Percentiles rank a stretch among this genome's conserved stretches.
phyloP scores from a whole-genome alignment of 2,797 vertebrate genomes.

The Peromyscus melanophrys region DNA sequence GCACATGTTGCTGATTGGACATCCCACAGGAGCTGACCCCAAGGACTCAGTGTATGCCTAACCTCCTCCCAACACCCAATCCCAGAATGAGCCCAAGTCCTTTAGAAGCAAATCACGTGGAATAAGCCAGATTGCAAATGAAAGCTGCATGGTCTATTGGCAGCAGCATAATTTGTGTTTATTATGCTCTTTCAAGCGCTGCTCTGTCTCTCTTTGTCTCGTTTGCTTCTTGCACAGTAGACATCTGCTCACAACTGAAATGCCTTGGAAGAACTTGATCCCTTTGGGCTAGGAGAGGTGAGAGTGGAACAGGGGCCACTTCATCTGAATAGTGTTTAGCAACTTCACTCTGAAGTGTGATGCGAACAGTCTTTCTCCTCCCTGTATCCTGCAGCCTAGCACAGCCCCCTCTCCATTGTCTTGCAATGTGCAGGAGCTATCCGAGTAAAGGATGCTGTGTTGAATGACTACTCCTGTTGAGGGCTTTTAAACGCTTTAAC shows the following conservation, averaged over 20 bases:
- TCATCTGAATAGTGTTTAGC: slow-evolving; percentile 39
- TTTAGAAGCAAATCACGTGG: slow-evolving; percentile 76
- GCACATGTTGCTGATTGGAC: neutral
- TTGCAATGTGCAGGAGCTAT: slow-evolving; percentile 78
- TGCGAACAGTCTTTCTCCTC: slow-evolving; percentile 52
- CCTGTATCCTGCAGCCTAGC: slow-evolving; percentile 13
- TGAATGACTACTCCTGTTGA: slow-evolving; percentile 86
- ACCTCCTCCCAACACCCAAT: neutral
- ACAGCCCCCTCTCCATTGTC: slow-evolving; percentile 25
- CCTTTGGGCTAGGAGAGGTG: slow-evolving; percentile 46
- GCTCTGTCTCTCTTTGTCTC: slow-evolving; percentile 69
- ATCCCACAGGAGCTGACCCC: neutral
- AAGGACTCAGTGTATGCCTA: neutral
- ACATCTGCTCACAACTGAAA: slow-evolving; percentile 66
- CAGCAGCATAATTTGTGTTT: slow-evolving; percentile 59
- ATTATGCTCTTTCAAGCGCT: slow-evolving; percentile 66
- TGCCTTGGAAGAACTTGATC: slow-evolving; percentile 50
- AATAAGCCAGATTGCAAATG: slow-evolving; percentile 77
- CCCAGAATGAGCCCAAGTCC: slow-evolving; percentile 61
- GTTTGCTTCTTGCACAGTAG: slow-evolving; percentile 62
- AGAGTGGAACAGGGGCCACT: slow-evolving; percentile 43
- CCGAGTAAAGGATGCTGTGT: slow-evolving; percentile 84
- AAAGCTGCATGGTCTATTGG: neutral
- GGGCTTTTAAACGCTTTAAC: slow-evolving; percentile 87
- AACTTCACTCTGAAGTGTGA: neutral